Percentiles rank a stretch among this genome's conserved stretches.
These are phyloP conservation scores for Grantiella picta DNA, from an alignment of 2,113 vertebrate species.

Conservation along the genomic window DNA sequence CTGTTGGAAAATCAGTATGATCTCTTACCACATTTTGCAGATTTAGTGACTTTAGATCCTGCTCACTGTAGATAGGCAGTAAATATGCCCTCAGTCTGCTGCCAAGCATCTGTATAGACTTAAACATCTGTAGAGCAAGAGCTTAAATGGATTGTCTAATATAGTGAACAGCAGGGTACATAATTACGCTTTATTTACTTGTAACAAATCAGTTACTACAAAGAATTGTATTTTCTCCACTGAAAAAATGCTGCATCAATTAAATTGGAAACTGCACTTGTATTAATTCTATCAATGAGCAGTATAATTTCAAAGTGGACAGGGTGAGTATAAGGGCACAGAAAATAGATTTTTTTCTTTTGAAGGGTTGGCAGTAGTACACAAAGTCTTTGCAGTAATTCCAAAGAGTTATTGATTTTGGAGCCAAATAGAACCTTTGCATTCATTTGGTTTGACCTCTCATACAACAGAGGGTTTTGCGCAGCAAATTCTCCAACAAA, in stretches of 20 bases:
- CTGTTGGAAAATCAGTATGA: background rate
- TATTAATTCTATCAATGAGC: conserved; percentile 22
- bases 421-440: conserved; percentile 5
- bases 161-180: conserved; percentile 2
- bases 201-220: conserved; percentile 30
- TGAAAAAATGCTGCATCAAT: background rate
- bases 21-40: background rate
- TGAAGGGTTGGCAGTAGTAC: background rate
- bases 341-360: conserved; percentile 35
- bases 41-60: conserved; percentile 19
- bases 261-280: background rate
- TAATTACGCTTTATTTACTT: conserved; percentile 50
- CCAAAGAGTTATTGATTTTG: conserved; percentile 36
- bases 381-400: conserved; percentile 19
- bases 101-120: conserved; percentile 11
- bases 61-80: background rate
- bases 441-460: conserved; percentile 31
- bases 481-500: conserved; percentile 1
- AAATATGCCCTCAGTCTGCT: background rate
- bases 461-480: background rate
- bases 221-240: background rate
- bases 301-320: conserved; percentile 21
- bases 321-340: conserved; percentile 36
- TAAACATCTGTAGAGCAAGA: conserved; percentile 18
- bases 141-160: background rate